A percentile compares a stretch with the other conserved stretches of the same genome.
Conservation (phyloP, 1,140 invertebrate genomes). For the Conus ventricosus region DNA sequence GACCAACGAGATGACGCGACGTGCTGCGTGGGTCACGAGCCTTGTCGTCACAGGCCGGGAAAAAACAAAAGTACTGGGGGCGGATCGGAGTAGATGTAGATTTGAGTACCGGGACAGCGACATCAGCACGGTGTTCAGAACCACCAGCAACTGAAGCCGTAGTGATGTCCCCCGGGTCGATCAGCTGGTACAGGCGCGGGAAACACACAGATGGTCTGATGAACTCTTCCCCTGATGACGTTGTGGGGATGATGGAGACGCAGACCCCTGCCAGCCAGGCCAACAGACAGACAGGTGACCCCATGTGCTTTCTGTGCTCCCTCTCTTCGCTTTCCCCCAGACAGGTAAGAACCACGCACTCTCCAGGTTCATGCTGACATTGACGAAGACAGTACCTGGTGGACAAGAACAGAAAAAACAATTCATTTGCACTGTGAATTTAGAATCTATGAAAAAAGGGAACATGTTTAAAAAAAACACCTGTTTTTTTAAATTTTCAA, state of each 20-base stretch:
- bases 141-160: conserved; percentile 47
- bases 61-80: neutral
- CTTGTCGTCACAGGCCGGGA: neutral
- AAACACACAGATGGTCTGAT: conserved; percentile 48
- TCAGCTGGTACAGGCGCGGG: conserved; percentile 45
- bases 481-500: no score
- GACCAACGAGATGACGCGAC: neutral
- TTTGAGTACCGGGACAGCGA: conserved; percentile 44
- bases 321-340: neutral
- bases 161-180: conserved; percentile 41
- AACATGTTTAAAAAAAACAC: no score
- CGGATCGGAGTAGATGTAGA: conserved; percentile 9
- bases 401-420: no score
- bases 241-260: conserved; percentile 18
- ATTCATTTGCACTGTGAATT: no score
- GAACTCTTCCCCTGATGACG: conserved; percentile 42
- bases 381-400: no score
- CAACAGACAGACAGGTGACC: neutral
- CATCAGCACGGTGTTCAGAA: conserved; percentile 48
- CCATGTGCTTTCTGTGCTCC: neutral
- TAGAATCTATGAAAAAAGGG: no score
- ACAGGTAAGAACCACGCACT: no score
- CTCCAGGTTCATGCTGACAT: no score
- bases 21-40: neutral
- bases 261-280: conserved; percentile 33